These are phyloP conservation scores for Pantelozetes paolii DNA, from an alignment of 2,888 invertebrate species.

Conservation along the genomic window DNA sequence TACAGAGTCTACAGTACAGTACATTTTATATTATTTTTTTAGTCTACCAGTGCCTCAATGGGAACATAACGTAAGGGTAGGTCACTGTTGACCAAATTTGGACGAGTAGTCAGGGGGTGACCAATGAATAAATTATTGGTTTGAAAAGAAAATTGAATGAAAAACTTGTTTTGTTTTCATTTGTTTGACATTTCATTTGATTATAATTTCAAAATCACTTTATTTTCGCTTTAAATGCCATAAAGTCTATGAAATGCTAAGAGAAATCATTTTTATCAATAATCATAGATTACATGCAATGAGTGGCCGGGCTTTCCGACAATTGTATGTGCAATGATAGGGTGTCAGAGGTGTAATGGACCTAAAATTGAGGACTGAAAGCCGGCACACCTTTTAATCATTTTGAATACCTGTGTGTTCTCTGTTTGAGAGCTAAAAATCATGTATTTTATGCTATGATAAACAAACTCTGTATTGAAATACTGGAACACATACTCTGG, in stretches of 20 bases:
- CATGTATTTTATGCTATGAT: neutral
- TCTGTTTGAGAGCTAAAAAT: neutral
- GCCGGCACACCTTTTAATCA: slow-evolving; percentile 16
- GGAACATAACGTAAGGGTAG: no score
- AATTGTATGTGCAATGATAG: neutral
- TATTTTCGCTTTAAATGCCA: neutral
- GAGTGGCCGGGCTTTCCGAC: neutral
- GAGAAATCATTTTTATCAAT: neutral
- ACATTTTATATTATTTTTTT: no score
- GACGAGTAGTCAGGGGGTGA: no score
- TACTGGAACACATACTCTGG: neutral
- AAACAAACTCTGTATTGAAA: neutral
- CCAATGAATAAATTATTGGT: no score
- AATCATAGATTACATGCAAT: neutral
- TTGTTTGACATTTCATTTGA: no score
- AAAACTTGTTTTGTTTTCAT: no score
- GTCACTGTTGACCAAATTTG: no score
- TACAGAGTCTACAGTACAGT: no score
- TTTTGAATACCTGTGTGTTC: slow-evolving; percentile 9
- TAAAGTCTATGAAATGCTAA: neutral
- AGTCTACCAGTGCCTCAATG: no score
- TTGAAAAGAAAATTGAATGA: no score
- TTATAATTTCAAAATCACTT: neutral
- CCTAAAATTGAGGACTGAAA: neutral
- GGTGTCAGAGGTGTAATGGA: slow-evolving; percentile 15